Evolutionary conservation across 2,797 vertebrate genomes (phyloP).

Genomic region (Hydrocynus forskahlii): DNA sequence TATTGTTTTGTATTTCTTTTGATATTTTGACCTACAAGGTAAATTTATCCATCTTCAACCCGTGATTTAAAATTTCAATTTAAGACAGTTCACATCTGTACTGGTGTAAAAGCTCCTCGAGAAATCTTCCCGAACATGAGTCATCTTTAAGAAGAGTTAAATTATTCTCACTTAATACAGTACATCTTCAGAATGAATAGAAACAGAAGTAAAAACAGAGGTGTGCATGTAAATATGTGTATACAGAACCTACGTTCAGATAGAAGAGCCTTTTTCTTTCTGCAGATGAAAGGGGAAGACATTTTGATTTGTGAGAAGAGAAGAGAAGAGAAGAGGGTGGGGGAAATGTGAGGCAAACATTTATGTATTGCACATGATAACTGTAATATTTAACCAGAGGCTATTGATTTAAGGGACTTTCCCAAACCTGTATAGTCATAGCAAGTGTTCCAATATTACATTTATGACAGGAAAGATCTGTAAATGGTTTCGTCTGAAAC

Average conservation of each 20-base stretch:
- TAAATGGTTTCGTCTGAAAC: conserved; percentile 13
- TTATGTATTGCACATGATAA: background rate
- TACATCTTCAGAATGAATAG: too few relatives aligned
- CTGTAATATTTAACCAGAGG: conserved; percentile 11
- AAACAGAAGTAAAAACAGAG: background rate
- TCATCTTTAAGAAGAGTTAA: too few relatives aligned
- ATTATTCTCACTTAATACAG: too few relatives aligned
- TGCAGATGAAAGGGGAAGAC: background rate
- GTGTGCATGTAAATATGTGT: background rate
- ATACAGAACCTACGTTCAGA: background rate
- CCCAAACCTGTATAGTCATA: conserved; percentile 3
- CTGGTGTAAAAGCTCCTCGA: background rate
- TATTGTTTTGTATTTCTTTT: background rate
- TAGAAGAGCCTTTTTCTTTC: background rate
- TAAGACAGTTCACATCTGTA: background rate
- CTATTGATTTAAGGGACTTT: background rate
- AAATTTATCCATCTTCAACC: background rate
- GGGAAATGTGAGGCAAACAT: background rate
- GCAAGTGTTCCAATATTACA: conserved; percentile 14
- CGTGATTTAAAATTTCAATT: background rate
- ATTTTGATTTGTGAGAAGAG: background rate
- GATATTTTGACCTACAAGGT: background rate
- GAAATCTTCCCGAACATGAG: background rate
- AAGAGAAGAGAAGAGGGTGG: background rate
- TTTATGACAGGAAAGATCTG: conserved; percentile 1